Evolutionary conservation across 2,888 invertebrate species (phyloP).

Genomic region (Leucozona laternaria): DNA sequence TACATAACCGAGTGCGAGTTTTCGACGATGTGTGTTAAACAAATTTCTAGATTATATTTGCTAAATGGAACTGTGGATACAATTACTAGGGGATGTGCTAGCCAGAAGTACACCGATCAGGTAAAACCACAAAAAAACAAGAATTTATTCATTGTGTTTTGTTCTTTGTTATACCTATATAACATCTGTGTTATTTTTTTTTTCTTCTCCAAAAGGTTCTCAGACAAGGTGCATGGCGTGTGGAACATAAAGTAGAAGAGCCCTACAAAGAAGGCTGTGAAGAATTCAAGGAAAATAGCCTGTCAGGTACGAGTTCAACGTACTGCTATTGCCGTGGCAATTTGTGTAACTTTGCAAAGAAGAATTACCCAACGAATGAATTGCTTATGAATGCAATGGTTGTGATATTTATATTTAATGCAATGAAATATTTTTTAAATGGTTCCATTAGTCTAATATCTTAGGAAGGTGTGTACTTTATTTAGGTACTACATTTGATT

Average conservation of each 20-base stretch:
- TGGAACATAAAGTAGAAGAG: conserved; percentile 87
- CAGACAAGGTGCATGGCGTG: conserved; percentile 87
- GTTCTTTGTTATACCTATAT: neutral
- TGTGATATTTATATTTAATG: conserved; percentile 87
- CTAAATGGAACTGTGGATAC: conserved; percentile 85
- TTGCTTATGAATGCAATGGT: conserved; percentile 86
- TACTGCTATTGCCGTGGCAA: conserved; percentile 91
- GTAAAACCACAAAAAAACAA: conserved; percentile 74
- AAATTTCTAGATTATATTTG: conserved; percentile 87
- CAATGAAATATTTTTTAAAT: conserved; percentile 84
- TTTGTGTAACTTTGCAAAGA: conserved; percentile 88
- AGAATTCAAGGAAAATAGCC: conserved; percentile 86
- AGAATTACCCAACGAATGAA: conserved; percentile 82
- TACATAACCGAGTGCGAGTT: conserved; percentile 91
- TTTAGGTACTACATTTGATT: neutral
- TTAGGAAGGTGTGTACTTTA: neutral
- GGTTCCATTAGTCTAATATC: conserved; percentile 48
- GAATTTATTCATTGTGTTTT: neutral
- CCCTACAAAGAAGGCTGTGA: conserved; percentile 90
- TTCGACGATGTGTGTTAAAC: conserved; percentile 93
- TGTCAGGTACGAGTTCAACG: conserved; percentile 79
- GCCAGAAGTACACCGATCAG: conserved; percentile 87
- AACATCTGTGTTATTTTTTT: neutral
- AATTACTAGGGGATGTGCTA: conserved; percentile 88
- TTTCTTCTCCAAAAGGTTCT: conserved; percentile 83